Percentiles rank a stretch among this genome's conserved stretches.
Evolutionary conservation across 64 coral and sea anemone species (phyloP).

Genomic region (Montipora capricornis): DNA sequence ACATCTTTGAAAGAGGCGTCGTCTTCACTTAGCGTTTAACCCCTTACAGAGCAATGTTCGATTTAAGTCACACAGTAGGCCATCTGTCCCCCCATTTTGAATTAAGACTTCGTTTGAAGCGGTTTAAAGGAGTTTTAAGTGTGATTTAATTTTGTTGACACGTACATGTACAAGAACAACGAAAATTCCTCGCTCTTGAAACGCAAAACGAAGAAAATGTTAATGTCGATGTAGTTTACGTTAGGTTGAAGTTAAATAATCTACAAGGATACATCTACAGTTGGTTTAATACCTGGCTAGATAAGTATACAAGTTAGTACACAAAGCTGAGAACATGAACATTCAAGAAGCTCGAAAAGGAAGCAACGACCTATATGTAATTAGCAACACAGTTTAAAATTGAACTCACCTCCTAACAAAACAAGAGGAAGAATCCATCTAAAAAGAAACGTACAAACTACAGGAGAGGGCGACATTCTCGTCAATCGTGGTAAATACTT

Average conservation of each 20-base stretch:
- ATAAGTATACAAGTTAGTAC: too few relatives aligned
- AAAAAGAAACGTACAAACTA: slow-evolving; percentile 64
- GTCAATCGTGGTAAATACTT: not conserved
- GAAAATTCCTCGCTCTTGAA: too few relatives aligned
- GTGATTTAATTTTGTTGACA: not conserved
- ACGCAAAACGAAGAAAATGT: not conserved
- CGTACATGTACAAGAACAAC: too few relatives aligned
- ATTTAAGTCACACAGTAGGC: not conserved
- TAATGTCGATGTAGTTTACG: not conserved
- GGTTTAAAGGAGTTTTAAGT: not conserved
- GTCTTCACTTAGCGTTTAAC: not conserved
- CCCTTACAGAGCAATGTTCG: not conserved
- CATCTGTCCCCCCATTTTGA: too few relatives aligned
- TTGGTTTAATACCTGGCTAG: too few relatives aligned
- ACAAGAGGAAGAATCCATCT: slow-evolving; percentile 66
- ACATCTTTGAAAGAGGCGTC: not conserved
- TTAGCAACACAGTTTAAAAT: not conserved
- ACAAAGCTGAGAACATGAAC: not conserved
- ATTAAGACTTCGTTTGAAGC: too few relatives aligned
- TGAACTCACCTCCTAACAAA: slow-evolving; percentile 59
- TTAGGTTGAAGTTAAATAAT: not conserved
- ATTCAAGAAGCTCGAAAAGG: not conserved
- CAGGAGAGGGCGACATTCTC: slow-evolving; percentile 23
- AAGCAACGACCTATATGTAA: not conserved
- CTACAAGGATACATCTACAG: not conserved